phyloP scores from a whole-genome alignment of 1,140 invertebrate species.

The Diachasma alloeum region DNA sequence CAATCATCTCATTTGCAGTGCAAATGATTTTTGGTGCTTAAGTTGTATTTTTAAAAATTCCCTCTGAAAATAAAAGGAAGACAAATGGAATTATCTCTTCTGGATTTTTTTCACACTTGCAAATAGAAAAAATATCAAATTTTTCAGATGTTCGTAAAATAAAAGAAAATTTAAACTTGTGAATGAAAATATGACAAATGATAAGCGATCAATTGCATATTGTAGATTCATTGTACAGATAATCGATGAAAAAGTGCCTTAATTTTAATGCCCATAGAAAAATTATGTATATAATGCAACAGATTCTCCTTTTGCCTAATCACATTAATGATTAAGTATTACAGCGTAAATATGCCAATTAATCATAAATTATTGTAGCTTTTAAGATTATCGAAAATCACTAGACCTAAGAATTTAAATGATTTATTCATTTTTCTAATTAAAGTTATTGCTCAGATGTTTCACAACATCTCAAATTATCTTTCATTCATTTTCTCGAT shows the following conservation, averaged over 20 bases:
- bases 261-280: neutral
- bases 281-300: neutral
- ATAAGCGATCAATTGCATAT: neutral
- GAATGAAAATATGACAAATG: neutral
- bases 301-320: neutral
- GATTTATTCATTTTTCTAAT: neutral
- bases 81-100: too few relatives aligned
- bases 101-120: too few relatives aligned
- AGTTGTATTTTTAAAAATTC: too few relatives aligned
- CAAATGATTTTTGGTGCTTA: too few relatives aligned
- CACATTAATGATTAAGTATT: neutral
- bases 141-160: too few relatives aligned
- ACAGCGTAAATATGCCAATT: neutral
- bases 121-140: too few relatives aligned
- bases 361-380: too few relatives aligned
- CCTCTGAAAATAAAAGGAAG: too few relatives aligned
- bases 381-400: neutral
- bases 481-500: neutral
- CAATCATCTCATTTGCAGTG: too few relatives aligned
- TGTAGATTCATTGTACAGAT: neutral
- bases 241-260: neutral
- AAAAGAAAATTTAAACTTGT: too few relatives aligned
- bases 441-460: neutral
- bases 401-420: neutral
- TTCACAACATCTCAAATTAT: neutral